phyloP scores from a whole-genome alignment of 1,140 invertebrate species.

The Sycophaga agraensis region DNA sequence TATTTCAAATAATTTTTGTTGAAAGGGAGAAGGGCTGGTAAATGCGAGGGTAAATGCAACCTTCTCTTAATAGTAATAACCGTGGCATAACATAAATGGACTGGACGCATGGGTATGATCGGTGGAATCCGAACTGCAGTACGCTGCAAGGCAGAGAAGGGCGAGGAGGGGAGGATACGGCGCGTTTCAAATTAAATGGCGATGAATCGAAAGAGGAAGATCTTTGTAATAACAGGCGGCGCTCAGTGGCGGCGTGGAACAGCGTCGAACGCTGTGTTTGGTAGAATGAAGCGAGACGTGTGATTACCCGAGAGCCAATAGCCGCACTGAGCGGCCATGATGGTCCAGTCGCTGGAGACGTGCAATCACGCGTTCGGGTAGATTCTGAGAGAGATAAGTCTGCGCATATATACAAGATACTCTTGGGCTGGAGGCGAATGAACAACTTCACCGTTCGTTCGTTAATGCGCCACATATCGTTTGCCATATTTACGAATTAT shows the following conservation, averaged over 20 bases:
- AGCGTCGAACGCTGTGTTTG: neutral
- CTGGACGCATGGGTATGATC: too few relatives aligned
- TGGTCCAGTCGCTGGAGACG: slow-evolving; percentile 41
- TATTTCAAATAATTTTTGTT: too few relatives aligned
- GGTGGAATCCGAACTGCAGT: too few relatives aligned
- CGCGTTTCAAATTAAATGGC: slow-evolving; percentile 42
- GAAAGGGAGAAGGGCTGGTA: too few relatives aligned
- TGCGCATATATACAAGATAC: too few relatives aligned
- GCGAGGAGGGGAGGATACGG: too few relatives aligned
- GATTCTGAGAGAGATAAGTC: slow-evolving; percentile 24
- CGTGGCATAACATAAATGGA: too few relatives aligned
- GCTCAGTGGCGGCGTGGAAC: slow-evolving; percentile 1
- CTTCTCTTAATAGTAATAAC: too few relatives aligned
- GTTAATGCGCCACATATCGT: neutral
- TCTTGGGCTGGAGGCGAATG: too few relatives aligned
- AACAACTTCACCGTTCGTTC: slow-evolving; percentile 4
- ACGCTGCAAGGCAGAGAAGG: too few relatives aligned
- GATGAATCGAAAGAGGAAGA: neutral
- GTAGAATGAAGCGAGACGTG: slow-evolving; percentile 31
- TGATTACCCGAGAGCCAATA: slow-evolving; percentile 46
- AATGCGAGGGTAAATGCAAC: too few relatives aligned
- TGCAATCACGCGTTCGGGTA: slow-evolving; percentile 44
- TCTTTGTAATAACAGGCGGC: slow-evolving; percentile 32
- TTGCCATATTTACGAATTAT: neutral
- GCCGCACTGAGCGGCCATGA: slow-evolving; percentile 45